phyloP scores from a whole-genome alignment of 2,888 invertebrate species.

The Tipula lateralis region DNA sequence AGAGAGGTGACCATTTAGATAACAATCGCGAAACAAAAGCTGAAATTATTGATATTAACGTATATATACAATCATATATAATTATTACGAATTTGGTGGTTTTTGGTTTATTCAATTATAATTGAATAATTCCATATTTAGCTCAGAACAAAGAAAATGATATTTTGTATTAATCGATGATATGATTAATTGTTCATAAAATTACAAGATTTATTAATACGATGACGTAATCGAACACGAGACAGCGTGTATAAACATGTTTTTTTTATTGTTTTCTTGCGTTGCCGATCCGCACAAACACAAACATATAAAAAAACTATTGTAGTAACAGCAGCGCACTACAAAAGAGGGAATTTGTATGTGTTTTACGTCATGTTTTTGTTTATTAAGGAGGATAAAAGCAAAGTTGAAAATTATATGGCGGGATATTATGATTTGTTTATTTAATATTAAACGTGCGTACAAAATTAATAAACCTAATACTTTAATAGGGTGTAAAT shows the following conservation, averaged over 20 bases:
- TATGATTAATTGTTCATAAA: not conserved
- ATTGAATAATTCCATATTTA: not conserved
- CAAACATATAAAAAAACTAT: not conserved
- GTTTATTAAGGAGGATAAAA: not conserved
- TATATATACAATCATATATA: not conserved
- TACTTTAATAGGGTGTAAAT: not conserved
- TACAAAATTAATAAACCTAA: not conserved
- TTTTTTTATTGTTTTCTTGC: not conserved
- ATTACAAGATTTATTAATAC: not conserved
- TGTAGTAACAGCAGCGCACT: not conserved
- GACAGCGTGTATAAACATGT: not conserved
- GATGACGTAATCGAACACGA: not conserved
- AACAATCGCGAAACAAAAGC: not conserved
- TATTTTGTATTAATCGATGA: not conserved
- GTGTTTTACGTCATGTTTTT: not conserved
- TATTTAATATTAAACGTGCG: not conserved
- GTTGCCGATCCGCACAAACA: not conserved
- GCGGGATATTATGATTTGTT: not conserved
- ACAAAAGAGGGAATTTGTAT: not conserved
- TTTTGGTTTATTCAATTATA: not conserved
- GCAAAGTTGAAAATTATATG: not conserved
- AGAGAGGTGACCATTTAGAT: slow-evolving; percentile 6
- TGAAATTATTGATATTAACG: not conserved
- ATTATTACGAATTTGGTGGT: not conserved
- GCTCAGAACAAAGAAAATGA: not conserved